Base-by-base conservation (phyloP, 1,140 invertebrate genomes). In the Zophobas morio region DNA sequence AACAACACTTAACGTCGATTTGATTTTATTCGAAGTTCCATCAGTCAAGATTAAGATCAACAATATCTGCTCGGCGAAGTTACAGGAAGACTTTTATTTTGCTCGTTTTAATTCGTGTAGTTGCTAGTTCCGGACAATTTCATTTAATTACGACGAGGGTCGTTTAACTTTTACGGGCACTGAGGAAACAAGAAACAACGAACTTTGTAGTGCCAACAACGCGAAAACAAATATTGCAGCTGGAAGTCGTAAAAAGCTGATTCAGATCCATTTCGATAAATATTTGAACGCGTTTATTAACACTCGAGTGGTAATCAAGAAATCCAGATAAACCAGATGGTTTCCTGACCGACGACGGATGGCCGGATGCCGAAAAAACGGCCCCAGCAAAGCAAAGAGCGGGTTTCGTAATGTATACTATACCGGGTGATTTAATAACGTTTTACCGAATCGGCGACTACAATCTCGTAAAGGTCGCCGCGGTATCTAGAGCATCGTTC, bases 101-200 rank as follows among this genome's bases (percentile, higher is more conserved):
- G 6, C 20, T 51, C n/a, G 20, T 57, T 57, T 57, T 57, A 8
- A 57, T 34, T 57, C 33, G n/a, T 66, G 40, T 42, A 66, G 32
- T 6, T 66, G 37, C 20, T n/a, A 42, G 37, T 66, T 66, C 37
- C 60, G 37, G 37, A 42, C 39, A 66, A 66, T 66, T 66, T 66
- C 39, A 42, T 66, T 66, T 66, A 42, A 66, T 66, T 66, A 42
- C 60, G 32, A 66, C 37, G 6, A 66, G 37, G 60, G 39, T 66
- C 60, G 39, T 66, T 66, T 66, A 66, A 66, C 60, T 66, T 66
- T 54, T 42, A 42, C 37, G 35, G 42, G 42, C 3, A 20, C 49
- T 51, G 3, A 3, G 6, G 42, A 46, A 46, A 46, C 42, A 46
- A 46, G 42, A 8, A 46, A 8, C 3, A 46, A 3, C 42, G 3